Evolutionary conservation across 2,888 invertebrate species (phyloP), one percentile per base, ranked within the genome.

Genomic region (Chalcis sispes): DNA sequence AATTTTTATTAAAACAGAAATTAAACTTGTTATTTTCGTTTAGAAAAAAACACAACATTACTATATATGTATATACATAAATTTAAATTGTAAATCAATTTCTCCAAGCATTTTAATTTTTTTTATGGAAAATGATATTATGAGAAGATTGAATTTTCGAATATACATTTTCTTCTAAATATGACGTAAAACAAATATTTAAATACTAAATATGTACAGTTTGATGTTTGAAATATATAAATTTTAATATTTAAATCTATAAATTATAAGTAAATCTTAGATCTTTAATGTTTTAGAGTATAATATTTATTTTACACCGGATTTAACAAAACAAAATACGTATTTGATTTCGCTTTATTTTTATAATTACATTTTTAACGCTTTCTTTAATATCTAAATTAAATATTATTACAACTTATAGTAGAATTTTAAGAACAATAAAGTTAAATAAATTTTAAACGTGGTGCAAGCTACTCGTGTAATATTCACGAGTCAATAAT

Each of bases 401-500:
- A 48, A 64, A 58, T n/a, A 61, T 40, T 8, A 36, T 25, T 20
- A 20, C 48, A 32, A 58, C 5, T 15, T 18, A 10, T 5, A 25
- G 23, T 50, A 40, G 46, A 10, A 25, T 58, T 62, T 10, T 10
- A 7, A 13, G 25, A 20, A 0, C 3, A 40, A 40, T 42, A 58
- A 72, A 59, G 36, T 15, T 58, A 48, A 72, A 58, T 50, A 48
- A 65, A 72, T 50, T 36, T 20, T 32, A 65, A 65, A 20, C 23
- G 15, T 23, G 1, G n/a, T 15, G 18, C 15, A 15, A 13, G n/a
- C 27, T n/a, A 20, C 25, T 3, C 23, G 3, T 2, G 2, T 15
- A 18, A 59, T 13, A 69, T 48, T n/a, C n/a, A n/a, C n/a, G n/a
- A n/a, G n/a, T n/a, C n/a, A n/a, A n/a, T n/a, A n/a, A n/a, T n/a